phyloP scores from a whole-genome alignment of 2,113 vertebrate genomes.

The Neodontobutis hainanensis region DNA sequence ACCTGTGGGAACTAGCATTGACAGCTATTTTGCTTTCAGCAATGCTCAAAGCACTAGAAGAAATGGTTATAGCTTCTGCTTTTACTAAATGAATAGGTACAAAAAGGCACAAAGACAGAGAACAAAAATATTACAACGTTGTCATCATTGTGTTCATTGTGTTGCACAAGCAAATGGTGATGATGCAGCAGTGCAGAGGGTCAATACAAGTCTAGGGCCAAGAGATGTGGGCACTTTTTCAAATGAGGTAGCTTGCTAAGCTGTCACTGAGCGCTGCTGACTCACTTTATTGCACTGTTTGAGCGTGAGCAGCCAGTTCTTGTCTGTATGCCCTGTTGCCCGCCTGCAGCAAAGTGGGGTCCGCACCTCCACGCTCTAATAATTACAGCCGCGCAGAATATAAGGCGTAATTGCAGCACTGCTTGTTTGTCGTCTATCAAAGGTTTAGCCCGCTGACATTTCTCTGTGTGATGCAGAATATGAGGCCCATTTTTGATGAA shows the following conservation, averaged over 20 bases:
- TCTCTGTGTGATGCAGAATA: conserved; percentile 35
- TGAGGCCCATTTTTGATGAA: conserved; percentile 44
- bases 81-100: neutral
- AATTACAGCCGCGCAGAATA: conserved; percentile 37
- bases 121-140: neutral
- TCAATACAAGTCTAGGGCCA: neutral
- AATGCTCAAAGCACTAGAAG: conserved; percentile 13
- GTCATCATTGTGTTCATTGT: too few species aligned
- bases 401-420: conserved; percentile 36
- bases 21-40: conserved; percentile 25
- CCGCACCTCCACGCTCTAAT: conserved; percentile 42
- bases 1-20: conserved; percentile 42
- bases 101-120: neutral
- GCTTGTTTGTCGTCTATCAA: conserved; percentile 63
- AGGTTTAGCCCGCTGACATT: conserved; percentile 61
- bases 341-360: conserved; percentile 22
- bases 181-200: neutral
- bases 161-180: neutral
- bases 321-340: conserved; percentile 2
- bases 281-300: conserved; percentile 59
- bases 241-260: conserved; percentile 36
- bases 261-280: conserved; percentile 27
- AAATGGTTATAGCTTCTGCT: conserved; percentile 11
- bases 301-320: conserved; percentile 7
- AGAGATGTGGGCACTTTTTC: conserved; percentile 8